Evolutionary conservation across 2,797 vertebrate genomes (phyloP), one percentile per base, ranked within the genome.

Genomic region (Spondyliosoma cantharus): DNA sequence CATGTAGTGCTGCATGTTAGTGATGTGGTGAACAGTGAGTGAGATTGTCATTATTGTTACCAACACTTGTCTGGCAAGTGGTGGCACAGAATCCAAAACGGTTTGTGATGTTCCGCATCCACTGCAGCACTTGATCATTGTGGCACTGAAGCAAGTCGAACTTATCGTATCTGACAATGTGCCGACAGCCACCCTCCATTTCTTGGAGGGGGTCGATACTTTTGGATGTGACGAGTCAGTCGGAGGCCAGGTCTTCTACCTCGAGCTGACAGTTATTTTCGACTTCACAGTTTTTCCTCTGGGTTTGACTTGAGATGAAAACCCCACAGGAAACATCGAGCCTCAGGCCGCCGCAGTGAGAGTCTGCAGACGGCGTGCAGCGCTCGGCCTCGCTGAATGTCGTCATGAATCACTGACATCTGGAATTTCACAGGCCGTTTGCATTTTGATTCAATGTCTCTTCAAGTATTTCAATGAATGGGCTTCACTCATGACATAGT

Each of bases 101-200:
- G n/a, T 49, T 56, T 25, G 49, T n/a, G 49, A 71, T 14, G 12
- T 5, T 59, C 15, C 0, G 0, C 8, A 20, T 64, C 27, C 29
- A 24, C n/a, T 43, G 15, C 29, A 17, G 49, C 50, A 2, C 43
- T 43, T 63, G 5, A 71, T 53, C 9, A 3, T 14, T 25, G 56
- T 56, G 29, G 24, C 69, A 24, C 57, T 64, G 70, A 65, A 60
- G 71, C 42, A 25, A 22, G n/a, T 63, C 46, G 42, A 15, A 25
- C 22, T 70, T 15, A 66, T 59, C 13, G 0, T 15, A 22, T 25
- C 2, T 57, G 75, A 82, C 64, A 73, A 43, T 0, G 58, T 62
- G 74, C 37, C 53, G n/a, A 63, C 52, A 52, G 49, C 43, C 14
- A 5, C 0, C 16, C 9, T 32, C 17, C 4, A 1, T 25, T 27